Base-by-base conservation (phyloP, 2,888 invertebrate genomes). In the Tetragnatha montana region DNA sequence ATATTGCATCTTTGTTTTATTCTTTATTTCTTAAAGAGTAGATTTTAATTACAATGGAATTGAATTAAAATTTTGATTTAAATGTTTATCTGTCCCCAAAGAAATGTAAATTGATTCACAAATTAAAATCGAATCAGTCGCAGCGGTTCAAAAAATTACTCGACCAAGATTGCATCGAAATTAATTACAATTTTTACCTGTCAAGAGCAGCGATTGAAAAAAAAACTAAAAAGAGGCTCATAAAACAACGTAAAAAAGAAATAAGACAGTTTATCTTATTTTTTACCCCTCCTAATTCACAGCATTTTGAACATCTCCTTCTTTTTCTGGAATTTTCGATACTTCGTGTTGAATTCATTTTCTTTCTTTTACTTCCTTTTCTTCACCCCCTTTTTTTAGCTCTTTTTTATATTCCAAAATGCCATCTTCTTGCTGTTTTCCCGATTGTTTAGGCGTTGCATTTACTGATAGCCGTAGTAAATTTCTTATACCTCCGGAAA, bases 111-210 rank as follows among this genome's bases (percentile, higher is more conserved):
- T 17, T 17, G 60, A 60, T 17, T 17, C 60, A 60, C 60, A 60
- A 60, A 60, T 60, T 60, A 60, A 60, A 60, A 60, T 17, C 10
- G 60, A 60, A 60, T 60, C 60, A 60, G 60, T 60, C 4, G 60
- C 10, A 60, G 12, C 7, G 60, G 60, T 17, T 60, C 10, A 17
- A 60, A 60, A 60, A 60, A 60, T 17, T 17, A 60, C 60, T 60
- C 60, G 17, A 10, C 60, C 60, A 10, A 60, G 60, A 60, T 60
- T 60, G 60, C 60, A 60, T 60, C 60, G 12, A 60, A 60, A 60
- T 60, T 60, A 60, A 60, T 60, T 60, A 60, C 60, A 60, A 60
- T 60, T 60, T 60, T 60, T 60, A 60, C 60, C 60, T 60, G 60
- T 17, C 60, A 60, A 60, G 12, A 60, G 60, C 60, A 60, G 60